Evolutionary conservation across 1,140 invertebrate species (phyloP), one percentile per base, ranked within the genome.

Genomic region (Zaprionus ghesquierei): DNA sequence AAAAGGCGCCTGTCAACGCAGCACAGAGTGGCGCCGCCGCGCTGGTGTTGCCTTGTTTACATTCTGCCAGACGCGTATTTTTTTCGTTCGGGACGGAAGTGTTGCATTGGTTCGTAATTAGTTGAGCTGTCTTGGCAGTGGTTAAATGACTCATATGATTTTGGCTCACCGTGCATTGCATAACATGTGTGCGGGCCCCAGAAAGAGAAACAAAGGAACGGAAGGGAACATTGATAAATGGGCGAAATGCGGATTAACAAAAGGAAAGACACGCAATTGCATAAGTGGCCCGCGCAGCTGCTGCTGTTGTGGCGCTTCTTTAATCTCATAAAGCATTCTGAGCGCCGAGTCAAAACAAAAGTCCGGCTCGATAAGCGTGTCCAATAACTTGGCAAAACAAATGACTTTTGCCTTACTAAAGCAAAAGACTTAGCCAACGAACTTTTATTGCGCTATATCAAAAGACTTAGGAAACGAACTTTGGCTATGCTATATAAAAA

Each of bases 141-240:
- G n/a, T 69, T 81, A 77, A 87, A 79, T 86, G 82, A 86, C 79
- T 86, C 82, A 86, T 87, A 66, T 70, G 82, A 69, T 29, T 78
- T 78, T 82, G 8, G 50, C 54, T 63, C 31, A 12, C 12, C 22
- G 33, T 13, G 22, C 15, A 54, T 54, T 68, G 59, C 64, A 62
- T 55, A 15, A 41, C 35, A 18, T 46, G 41, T 18, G 41, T 63
- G 64, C 50, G 33, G 22, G 44, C 27, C n/a, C 35, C 49, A 38
- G 18, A 41, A 31, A 44, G 44, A 27, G 13, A 29, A 18, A 53
- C 49, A 51, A 51, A 51, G 20, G 27, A 60, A 60, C 25, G 58
- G 25, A 22, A 61, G 51, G 77, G 49, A 27, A 56, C 38, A 15
- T 6, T 65, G 56, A 77, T 70, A 60, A 75, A 64, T 75, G 29